phyloP scores from a whole-genome alignment of 2,888 invertebrate species.

The Dioctria linearis region DNA sequence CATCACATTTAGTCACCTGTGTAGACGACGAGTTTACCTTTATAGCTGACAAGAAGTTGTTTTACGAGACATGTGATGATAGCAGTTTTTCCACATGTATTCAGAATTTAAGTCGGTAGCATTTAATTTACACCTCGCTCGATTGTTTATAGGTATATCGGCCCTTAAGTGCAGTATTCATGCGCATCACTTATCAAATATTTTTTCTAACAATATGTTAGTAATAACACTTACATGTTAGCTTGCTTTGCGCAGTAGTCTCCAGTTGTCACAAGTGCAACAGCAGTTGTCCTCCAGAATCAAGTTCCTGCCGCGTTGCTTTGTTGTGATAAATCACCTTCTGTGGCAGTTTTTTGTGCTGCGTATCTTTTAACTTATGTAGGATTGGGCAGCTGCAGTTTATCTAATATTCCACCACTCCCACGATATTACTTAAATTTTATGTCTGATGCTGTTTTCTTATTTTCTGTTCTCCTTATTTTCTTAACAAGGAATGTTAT shows the following conservation, averaged over 20 bases:
- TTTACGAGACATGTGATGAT: background rate
- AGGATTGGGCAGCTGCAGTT: constrained; percentile 18
- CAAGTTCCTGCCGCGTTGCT: no score
- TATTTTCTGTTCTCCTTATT: constrained; percentile 17
- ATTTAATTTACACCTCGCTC: background rate
- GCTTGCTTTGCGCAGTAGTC: background rate
- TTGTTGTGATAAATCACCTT: no score
- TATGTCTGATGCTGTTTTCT: constrained; percentile 8
- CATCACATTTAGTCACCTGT: constrained; percentile 40
- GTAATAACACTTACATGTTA: constrained; percentile 2
- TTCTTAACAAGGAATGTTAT: constrained; percentile 20
- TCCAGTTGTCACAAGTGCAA: constrained; percentile 28
- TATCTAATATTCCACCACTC: constrained; percentile 29
- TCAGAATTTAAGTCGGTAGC: background rate
- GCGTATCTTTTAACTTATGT: background rate
- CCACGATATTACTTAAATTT: constrained; percentile 2
- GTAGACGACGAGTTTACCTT: constrained; percentile 1
- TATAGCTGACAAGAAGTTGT: constrained; percentile 8
- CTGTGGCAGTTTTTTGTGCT: no score
- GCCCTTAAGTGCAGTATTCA: no score
- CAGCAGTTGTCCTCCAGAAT: background rate
- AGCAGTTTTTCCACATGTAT: constrained; percentile 4
- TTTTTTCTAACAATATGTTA: no score
- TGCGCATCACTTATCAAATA: background rate
- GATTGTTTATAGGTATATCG: no score